Conservation (phyloP, 1,140 invertebrate species). For the Wasmannia auropunctata region DNA sequence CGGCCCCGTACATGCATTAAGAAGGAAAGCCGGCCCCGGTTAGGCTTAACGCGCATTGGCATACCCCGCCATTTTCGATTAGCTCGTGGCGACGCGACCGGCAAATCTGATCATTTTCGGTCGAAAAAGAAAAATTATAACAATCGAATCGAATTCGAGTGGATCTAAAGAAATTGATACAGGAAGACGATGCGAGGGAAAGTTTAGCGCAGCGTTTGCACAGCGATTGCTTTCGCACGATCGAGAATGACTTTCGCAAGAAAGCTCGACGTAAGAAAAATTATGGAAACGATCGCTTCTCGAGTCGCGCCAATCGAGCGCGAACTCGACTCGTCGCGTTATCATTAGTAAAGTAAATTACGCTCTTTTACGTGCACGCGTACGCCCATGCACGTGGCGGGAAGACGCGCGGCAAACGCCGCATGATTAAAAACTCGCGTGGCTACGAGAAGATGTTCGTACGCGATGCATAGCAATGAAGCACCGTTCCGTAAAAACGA, state of each 20-base stretch:
- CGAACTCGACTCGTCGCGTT: conserved; percentile 17
- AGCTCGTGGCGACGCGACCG: not conserved
- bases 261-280: not conserved
- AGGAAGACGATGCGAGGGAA: not conserved
- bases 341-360: conserved; percentile 25
- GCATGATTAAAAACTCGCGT: conserved; percentile 55
- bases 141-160: not conserved
- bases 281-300: not conserved
- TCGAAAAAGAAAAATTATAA: too few species aligned
- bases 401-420: conserved; percentile 2
- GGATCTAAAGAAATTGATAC: not conserved
- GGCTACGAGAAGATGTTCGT: not conserved
- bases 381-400: conserved; percentile 33
- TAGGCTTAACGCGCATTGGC: conserved; percentile 26
- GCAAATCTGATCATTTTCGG: not conserved
- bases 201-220: too few species aligned
- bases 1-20: conserved; percentile 37
- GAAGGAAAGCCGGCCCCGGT: conserved; percentile 18
- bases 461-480: conserved; percentile 55
- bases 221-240: not conserved
- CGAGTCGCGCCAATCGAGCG: not conserved
- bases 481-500: conserved; percentile 37
- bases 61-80: conserved; percentile 40
- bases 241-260: not conserved
- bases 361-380: conserved; percentile 23